Conservation (phyloP, 92 coral and sea anemone species). For the Phenganax marumi region DNA sequence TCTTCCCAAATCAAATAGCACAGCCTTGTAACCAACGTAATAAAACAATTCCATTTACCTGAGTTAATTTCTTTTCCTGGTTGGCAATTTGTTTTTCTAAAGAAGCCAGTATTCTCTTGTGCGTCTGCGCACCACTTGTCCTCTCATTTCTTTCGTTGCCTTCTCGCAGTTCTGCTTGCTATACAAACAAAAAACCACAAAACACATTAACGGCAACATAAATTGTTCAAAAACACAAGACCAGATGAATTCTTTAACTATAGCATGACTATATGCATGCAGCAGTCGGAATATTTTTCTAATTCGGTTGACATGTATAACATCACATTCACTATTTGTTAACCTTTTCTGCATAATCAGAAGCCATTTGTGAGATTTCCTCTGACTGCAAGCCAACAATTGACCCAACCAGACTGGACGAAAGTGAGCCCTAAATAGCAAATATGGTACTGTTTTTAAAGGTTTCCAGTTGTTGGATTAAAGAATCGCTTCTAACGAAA, state of each 20-base stretch:
- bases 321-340: constrained; percentile 12
- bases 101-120: constrained; percentile 92
- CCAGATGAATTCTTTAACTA: too few relatives aligned
- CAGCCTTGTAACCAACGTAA: too few relatives aligned
- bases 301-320: neutral
- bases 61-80: constrained; percentile 87
- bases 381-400: constrained; percentile 97
- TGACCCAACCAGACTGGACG: constrained; percentile 92
- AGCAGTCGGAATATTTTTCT: neutral
- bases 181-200: neutral
- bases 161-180: constrained; percentile 99
- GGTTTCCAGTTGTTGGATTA: too few relatives aligned
- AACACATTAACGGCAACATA: neutral
- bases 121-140: constrained; percentile 86
- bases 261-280: neutral
- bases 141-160: constrained; percentile 86
- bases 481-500: neutral
- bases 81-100: constrained; percentile 88
- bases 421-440: constrained; percentile 65
- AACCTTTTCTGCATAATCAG: constrained; percentile 98
- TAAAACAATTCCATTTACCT: constrained; percentile 41
- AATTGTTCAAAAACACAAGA: neutral
- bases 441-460: neutral
- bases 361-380: constrained; percentile 97
- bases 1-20: too few relatives aligned